Evolutionary conservation across 2,888 invertebrate species (phyloP), one percentile per base, ranked within the genome.

Genomic region (Erebia palarica): DNA sequence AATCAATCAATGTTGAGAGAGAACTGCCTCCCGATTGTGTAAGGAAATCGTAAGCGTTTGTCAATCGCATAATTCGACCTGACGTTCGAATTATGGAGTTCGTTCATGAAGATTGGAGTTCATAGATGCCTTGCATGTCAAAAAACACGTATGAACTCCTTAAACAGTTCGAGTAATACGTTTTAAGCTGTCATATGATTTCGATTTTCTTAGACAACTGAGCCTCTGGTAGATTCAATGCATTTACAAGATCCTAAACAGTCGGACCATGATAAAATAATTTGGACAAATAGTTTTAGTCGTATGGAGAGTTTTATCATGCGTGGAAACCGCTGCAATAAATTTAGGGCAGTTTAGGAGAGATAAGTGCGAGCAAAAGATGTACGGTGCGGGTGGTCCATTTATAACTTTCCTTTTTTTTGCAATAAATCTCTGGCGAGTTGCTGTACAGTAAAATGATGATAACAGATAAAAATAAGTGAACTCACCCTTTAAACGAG

Each of bases 361-460:
- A 69, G 69, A 69, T 69, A 69, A 69, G 69, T 69, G 55, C 57
- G 69, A 57, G 69, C 44, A n/a, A 21, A 42, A 21, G 55, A 63
- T 58, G 64, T 57, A 55, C 63, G 44, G 21, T 47, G 59, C 61
- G 67, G 47, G 64, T 27, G 49, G 47, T 63, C 49, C 63, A 63
- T 63, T 57, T 73, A 58, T 70, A 68, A 47, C 13, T 70, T 65
- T 70, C 51, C 65, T 21, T 65, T 72, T 69, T 69, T 69, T 61
- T 21, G 70, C 44, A 57, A 73, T 70, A 70, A 70, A 68, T 70
- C 59, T 66, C 16, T 10, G 21, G 65, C n/a, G 18, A 55, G 27
- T 47, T 16, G 59, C 44, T 61, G 44, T 66, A 66, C 66, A 42
- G 59, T n/a, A 27, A 61, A 66, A 65, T 70, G 59, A 65, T 65